phyloP scores from a whole-genome alignment of 2,113 vertebrate species.

The human (Homo sapiens) region DNA sequence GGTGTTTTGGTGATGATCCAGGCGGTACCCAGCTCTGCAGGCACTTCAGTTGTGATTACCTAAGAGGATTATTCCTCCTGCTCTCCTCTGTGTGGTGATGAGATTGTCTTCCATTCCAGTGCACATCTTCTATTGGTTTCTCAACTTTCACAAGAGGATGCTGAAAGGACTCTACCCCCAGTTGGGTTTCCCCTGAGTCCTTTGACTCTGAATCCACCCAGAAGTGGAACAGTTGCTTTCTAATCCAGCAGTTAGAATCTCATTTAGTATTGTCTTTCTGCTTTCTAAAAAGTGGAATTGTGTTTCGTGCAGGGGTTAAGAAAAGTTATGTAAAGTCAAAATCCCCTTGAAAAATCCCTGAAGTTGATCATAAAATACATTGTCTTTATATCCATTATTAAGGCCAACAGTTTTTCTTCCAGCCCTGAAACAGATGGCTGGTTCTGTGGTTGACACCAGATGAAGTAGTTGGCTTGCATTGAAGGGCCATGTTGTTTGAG shows the following conservation, averaged over 20 bases:
- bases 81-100: neutral
- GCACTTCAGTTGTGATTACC: neutral
- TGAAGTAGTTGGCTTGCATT: slow-evolving; percentile 36
- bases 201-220: neutral
- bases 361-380: neutral
- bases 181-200: neutral
- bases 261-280: neutral
- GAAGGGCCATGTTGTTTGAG: slow-evolving; percentile 44
- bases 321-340: neutral
- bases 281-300: neutral
- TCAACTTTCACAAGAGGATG: neutral
- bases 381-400: neutral
- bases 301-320: neutral
- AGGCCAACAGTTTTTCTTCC: slow-evolving; percentile 15
- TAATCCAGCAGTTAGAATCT: neutral
- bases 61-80: neutral
- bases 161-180: neutral
- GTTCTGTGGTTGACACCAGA: slow-evolving; percentile 20
- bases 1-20: slow-evolving; percentile 66
- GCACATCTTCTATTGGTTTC: neutral
- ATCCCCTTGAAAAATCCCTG: neutral
- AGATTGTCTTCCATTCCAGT: neutral
- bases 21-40: neutral
- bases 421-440: slow-evolving; percentile 56
- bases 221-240: neutral